Percentiles rank a stretch among this genome's conserved stretches.
Conservation (phyloP, 2,888 invertebrate species). For the Camptogramma bilineatum region DNA sequence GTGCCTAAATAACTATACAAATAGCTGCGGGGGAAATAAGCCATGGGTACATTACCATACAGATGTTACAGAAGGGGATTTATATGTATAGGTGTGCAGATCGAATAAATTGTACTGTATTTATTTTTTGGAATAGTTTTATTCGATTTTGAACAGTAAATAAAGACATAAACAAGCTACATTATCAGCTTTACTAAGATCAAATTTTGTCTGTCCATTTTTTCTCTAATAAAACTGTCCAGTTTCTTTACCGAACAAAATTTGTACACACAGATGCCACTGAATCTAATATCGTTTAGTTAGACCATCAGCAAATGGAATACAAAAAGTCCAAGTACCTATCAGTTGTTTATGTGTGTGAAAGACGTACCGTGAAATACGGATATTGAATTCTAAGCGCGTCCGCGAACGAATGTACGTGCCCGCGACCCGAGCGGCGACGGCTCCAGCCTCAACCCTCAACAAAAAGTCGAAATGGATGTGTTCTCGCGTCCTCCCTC, state of each 20-base stretch:
- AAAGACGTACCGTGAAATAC: constrained; percentile 68
- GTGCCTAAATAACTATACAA: constrained; percentile 9
- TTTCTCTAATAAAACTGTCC: constrained; percentile 13
- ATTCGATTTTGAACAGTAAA: neutral
- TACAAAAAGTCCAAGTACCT: constrained; percentile 63
- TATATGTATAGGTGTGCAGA: too few species aligned
- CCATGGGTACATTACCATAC: neutral
- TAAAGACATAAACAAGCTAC: neutral
- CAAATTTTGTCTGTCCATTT: neutral
- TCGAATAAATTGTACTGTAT: too few species aligned
- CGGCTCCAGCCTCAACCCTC: constrained; percentile 55
- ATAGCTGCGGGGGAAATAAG: constrained; percentile 2
- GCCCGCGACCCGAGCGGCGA: constrained; percentile 58
- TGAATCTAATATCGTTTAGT: constrained; percentile 50
- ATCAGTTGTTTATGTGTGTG: constrained; percentile 65
- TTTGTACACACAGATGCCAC: constrained; percentile 40
- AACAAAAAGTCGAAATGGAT: constrained; percentile 74
- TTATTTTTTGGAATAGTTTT: neutral
- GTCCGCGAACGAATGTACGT: constrained; percentile 73
- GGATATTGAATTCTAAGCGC: constrained; percentile 79
- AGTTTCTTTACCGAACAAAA: constrained; percentile 41
- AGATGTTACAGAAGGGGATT: neutral
- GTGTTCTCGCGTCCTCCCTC: constrained; percentile 61
- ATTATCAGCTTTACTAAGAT: neutral
- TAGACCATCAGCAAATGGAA: constrained; percentile 57